Evolutionary conservation across 1,140 invertebrate species (phyloP).

Genomic region (Varroa destructor): DNA sequence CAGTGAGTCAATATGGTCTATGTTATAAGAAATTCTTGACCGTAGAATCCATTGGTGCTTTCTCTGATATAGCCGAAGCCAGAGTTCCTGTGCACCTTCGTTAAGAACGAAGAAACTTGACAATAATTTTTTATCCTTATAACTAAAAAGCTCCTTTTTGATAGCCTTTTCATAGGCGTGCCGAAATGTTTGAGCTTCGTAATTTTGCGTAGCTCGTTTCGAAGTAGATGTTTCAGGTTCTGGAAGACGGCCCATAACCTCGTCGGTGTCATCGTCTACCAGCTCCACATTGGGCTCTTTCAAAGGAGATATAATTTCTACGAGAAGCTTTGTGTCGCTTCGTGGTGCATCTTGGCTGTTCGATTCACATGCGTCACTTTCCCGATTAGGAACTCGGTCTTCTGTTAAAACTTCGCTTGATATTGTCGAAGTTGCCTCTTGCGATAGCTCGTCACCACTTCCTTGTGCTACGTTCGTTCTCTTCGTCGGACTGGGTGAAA

Average conservation of each 20-base stretch:
- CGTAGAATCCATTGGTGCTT: slow-evolving; percentile 14
- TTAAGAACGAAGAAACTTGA: not conserved
- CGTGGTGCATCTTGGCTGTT: not conserved
- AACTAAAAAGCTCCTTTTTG: not conserved
- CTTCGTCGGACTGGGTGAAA: not conserved
- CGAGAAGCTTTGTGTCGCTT: not conserved
- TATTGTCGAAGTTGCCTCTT: not conserved
- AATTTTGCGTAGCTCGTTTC: too few species aligned
- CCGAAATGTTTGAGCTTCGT: slow-evolving; percentile 1
- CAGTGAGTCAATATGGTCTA: not conserved
- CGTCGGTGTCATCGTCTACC: slow-evolving; percentile 5
- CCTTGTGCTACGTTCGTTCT: not conserved
- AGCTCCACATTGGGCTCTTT: slow-evolving; percentile 19
- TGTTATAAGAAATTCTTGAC: not conserved
- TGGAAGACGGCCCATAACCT: slow-evolving; percentile 5
- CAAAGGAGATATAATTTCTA: not conserved
- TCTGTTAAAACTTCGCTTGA: too few species aligned
- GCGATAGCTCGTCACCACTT: too few species aligned
- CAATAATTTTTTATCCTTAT: not conserved
- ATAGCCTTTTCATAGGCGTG: not conserved
- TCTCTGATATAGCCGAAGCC: slow-evolving; percentile 5
- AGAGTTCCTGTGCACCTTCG: not conserved
- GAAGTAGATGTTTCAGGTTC: not conserved
- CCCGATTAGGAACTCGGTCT: too few species aligned
- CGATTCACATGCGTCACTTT: not conserved